Evolutionary conservation across 2,888 invertebrate genomes (phyloP).

Genomic region (Amphimallon solstitiale): DNA sequence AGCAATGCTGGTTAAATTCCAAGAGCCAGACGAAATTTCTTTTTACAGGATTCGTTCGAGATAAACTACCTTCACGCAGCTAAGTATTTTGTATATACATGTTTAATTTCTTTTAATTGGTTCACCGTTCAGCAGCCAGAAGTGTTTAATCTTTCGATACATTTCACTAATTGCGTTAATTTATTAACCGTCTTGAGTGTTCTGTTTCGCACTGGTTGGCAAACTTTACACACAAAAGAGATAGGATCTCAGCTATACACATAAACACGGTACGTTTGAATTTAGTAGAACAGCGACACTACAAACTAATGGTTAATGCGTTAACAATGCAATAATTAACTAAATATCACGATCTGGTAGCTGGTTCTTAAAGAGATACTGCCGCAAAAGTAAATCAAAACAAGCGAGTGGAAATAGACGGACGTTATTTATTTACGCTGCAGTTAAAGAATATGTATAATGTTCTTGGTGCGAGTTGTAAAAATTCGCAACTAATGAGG

Average conservation of each 20-base stretch:
- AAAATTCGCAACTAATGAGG: too few relatives aligned
- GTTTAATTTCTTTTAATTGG: constrained; percentile 24
- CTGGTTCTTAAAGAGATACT: not conserved
- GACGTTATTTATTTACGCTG: not conserved
- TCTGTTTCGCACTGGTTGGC: constrained; percentile 30
- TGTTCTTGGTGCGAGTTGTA: too few relatives aligned
- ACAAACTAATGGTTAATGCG: constrained; percentile 24
- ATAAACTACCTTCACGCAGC: constrained; percentile 1
- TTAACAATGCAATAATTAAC: constrained; percentile 31
- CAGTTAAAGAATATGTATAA: too few relatives aligned
- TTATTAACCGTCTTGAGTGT: constrained; percentile 22
- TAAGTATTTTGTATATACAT: not conserved
- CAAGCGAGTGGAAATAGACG: not conserved
- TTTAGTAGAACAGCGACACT: constrained; percentile 17
- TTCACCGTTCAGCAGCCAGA: constrained; percentile 18
- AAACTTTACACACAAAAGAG: constrained; percentile 19
- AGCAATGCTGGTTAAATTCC: not conserved
- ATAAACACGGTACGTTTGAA: constrained; percentile 17
- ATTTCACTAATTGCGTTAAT: constrained; percentile 39
- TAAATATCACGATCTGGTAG: constrained; percentile 25
- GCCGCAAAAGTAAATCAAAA: not conserved
- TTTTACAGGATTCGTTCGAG: not conserved
- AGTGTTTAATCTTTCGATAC: constrained; percentile 35
- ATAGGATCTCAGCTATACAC: constrained; percentile 24
- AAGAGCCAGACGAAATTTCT: not conserved